Evolutionary conservation across 2,888 invertebrate species (phyloP), one percentile per base, ranked within the genome.

Genomic region (Altica lythri): DNA sequence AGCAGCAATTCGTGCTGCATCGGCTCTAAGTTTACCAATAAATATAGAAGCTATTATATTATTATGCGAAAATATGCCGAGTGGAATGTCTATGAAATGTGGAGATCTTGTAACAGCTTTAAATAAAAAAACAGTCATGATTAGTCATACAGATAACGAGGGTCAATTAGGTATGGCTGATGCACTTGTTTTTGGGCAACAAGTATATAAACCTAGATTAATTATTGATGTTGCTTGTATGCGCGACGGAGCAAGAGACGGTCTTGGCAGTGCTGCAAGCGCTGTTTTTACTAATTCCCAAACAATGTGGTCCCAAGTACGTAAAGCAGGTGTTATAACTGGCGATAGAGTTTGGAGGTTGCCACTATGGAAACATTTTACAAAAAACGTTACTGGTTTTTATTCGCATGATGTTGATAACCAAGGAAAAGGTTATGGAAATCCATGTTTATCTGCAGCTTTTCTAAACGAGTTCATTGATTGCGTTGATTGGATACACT

Each of bases 211-310:
- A 38, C 85, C 88, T 0, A 73, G 79, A 29, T 76, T 86, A 13
- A 80, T 89, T 25, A 72, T 90, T 13, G 88, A 89, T 67, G 81
- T 89, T 60, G 88, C 86, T 16, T 88, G 88, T 19, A 77, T 89
- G 43, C 88, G 88, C 25, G 82, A 79, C 13, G 83, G 75, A 12
- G 77, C 81, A 30, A 69, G 74, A 38, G 75, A 79, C 14, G 81
- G 82, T 8, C 67, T 84, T 18, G 84, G 84, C 1, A 74, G 77
- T 4, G 78, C 76, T 2, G 81, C 81, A 1, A 72, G 79, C 32
- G 84, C 81, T 4, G 82, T 80, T 5, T 84, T 79, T 68, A 77
- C 79, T 43, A 83, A 80, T 65, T 79, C 80, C 5, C 75, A 77
- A 44, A 68, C 72, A 1, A 71, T 81, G 69, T 84, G 80, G 80